Conservation (phyloP, 2,888 invertebrate species). For the Orthonevra nobilis region DNA sequence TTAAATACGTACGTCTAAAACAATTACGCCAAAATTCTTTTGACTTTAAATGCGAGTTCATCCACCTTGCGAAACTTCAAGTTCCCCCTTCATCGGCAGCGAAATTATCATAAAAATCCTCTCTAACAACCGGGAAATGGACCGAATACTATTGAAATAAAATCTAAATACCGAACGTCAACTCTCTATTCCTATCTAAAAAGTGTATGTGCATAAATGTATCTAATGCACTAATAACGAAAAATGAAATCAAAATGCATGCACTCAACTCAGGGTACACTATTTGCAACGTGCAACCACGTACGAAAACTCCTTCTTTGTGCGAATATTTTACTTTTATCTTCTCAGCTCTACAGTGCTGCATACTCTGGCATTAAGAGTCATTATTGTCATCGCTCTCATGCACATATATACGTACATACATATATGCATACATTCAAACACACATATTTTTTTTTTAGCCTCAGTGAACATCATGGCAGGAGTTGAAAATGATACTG, state of each 20-base stretch:
- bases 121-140: constrained; percentile 57
- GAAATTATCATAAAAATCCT: constrained; percentile 53
- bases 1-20: no score
- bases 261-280: constrained; percentile 36
- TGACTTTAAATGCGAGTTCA: background rate
- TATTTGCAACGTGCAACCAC: constrained; percentile 32
- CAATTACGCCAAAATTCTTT: no score
- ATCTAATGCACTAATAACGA: constrained; percentile 43
- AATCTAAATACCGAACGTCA: constrained; percentile 31
- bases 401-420: background rate
- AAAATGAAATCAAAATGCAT: constrained; percentile 50
- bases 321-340: constrained; percentile 23
- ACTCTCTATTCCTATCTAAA: constrained; percentile 1
- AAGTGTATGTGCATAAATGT: background rate
- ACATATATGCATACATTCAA: constrained; percentile 36
- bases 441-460: constrained; percentile 17
- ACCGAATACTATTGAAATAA: constrained; percentile 38
- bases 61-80: no score
- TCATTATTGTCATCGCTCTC: constrained; percentile 44
- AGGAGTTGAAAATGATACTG: constrained; percentile 3
- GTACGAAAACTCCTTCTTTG: constrained; percentile 18
- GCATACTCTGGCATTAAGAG: constrained; percentile 50
- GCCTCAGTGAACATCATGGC: background rate
- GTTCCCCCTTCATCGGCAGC: no score
- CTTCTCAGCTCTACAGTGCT: no score